phyloP scores from a whole-genome alignment of 2,888 invertebrate genomes.

The Drosophila ustulata region DNA sequence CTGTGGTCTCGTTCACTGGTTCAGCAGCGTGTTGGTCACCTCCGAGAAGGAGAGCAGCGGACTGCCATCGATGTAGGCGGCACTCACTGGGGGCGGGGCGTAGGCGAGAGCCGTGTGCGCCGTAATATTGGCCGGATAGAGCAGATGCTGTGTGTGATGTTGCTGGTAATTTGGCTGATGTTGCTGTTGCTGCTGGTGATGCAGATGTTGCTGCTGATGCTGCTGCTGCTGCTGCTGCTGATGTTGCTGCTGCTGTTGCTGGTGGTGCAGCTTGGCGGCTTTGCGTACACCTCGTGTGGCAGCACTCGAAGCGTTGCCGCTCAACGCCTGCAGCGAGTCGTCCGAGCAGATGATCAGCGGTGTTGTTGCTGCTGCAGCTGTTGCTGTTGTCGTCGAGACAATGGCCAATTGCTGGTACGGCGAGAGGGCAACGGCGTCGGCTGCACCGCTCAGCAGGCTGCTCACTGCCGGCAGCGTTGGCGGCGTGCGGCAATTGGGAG shows the following conservation, averaged over 20 bases:
- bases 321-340: constrained; percentile 60
- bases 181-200: constrained; percentile 36
- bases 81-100: constrained; percentile 85
- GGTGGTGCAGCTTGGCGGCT: constrained; percentile 47
- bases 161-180: constrained; percentile 62
- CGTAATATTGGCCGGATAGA: constrained; percentile 84
- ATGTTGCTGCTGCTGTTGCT: constrained; percentile 59
- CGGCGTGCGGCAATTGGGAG: constrained; percentile 67
- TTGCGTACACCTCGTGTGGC: constrained; percentile 45
- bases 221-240: constrained; percentile 53
- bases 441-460: constrained; percentile 62
- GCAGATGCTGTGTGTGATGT: constrained; percentile 67
- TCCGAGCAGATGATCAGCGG: constrained; percentile 70
- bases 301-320: constrained; percentile 25
- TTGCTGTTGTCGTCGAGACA: constrained; percentile 68
- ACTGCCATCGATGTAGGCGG: constrained; percentile 87
- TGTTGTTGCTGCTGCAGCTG: constrained; percentile 54
- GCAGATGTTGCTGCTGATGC: constrained; percentile 42
- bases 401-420: constrained; percentile 81
- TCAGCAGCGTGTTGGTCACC: constrained; percentile 91
- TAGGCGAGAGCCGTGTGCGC: constrained; percentile 85
- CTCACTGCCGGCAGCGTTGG: constrained; percentile 64
- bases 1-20: constrained; percentile 85
- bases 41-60: constrained; percentile 91
- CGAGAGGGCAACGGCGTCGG: constrained; percentile 33